Conservation (phyloP, 2,888 invertebrate species). For the Coelinius sp. region DNA sequence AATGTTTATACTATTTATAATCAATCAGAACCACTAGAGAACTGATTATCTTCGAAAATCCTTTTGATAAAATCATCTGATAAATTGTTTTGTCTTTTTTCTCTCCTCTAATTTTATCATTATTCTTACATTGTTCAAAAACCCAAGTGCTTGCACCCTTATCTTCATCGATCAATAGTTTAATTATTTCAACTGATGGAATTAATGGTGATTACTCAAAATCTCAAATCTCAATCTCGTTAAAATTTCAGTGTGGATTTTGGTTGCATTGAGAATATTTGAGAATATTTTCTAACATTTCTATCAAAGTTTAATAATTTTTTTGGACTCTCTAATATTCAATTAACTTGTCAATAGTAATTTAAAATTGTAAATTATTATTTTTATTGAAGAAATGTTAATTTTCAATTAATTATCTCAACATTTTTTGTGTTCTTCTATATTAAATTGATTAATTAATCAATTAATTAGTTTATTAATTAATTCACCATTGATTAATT, state of each 20-base stretch:
- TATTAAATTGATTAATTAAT: background rate
- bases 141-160: background rate
- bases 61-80: constrained; percentile 41
- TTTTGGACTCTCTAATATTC: background rate
- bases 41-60: constrained; percentile 48
- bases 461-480: background rate
- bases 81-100: constrained; percentile 38
- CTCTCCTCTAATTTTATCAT: no score
- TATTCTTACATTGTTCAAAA: constrained; percentile 28
- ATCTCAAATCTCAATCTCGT: background rate
- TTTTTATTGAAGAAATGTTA: no score
- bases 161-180: constrained; percentile 17
- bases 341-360: background rate
- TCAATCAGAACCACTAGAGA: constrained; percentile 53
- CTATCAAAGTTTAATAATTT: constrained; percentile 5
- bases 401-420: background rate
- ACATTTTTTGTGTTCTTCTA: background rate
- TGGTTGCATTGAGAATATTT: background rate
- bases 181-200: background rate
- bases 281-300: background rate
- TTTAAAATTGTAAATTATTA: no score
- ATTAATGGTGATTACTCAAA: no score
- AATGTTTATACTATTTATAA: constrained; percentile 50
- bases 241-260: background rate
- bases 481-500: no score